phyloP scores from a whole-genome alignment of 2,113 vertebrate species.

The Myrmecobius fasciatus region DNA sequence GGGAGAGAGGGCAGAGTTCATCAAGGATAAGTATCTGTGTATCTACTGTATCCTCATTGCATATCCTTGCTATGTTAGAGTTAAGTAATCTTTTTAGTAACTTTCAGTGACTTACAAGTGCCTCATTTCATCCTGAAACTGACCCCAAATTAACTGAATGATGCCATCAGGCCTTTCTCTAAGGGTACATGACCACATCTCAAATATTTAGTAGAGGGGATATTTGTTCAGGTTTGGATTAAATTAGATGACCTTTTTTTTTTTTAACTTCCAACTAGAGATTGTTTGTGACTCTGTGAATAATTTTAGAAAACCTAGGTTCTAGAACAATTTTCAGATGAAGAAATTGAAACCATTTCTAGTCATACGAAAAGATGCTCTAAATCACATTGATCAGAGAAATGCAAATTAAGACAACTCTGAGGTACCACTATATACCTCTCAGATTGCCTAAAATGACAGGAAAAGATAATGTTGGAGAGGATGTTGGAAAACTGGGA shows the following conservation, averaged over 20 bases:
- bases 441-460: too few species aligned
- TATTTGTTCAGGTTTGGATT: background rate
- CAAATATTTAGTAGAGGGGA: background rate
- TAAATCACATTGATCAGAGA: too few species aligned
- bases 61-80: background rate
- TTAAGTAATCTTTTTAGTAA: background rate
- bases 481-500: too few species aligned
- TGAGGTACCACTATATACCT: too few species aligned
- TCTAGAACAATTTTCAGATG: background rate
- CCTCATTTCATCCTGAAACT: background rate
- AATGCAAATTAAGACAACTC: too few species aligned
- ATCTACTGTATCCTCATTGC: background rate
- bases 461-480: too few species aligned
- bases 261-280: background rate
- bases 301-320: conserved; percentile 22
- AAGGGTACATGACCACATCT: background rate
- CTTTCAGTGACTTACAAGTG: background rate
- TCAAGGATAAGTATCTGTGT: background rate
- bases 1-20: background rate
- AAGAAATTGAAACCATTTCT: too few species aligned
- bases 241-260: background rate
- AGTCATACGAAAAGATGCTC: too few species aligned
- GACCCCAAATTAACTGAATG: background rate
- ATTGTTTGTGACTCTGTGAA: background rate
- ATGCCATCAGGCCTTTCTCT: background rate